Evolutionary conservation across 2,113 vertebrate genomes (phyloP).

Genomic region (Amia ocellicauda): DNA sequence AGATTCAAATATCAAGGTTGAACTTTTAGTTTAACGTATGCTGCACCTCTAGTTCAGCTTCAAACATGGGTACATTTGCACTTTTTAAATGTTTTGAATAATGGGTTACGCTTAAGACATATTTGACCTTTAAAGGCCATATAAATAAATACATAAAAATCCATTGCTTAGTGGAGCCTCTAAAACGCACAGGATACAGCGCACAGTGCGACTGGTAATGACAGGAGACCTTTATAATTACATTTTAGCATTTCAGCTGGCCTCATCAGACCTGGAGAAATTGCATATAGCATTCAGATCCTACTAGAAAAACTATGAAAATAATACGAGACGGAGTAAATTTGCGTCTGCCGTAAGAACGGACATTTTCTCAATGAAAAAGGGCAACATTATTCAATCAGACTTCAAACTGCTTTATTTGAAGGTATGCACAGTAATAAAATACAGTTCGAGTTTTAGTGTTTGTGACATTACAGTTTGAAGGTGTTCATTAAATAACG

Average conservation of each 20-base stretch:
- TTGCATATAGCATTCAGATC: not conserved
- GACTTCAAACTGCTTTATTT: too few relatives aligned
- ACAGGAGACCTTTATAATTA: not conserved
- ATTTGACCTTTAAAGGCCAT: slow-evolving; percentile 32
- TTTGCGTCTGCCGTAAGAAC: too few relatives aligned
- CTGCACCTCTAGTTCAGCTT: not conserved
- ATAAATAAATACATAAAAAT: slow-evolving; percentile 23
- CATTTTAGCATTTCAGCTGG: not conserved
- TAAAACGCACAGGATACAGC: not conserved
- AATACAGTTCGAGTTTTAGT: too few relatives aligned
- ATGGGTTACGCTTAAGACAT: slow-evolving; percentile 13
- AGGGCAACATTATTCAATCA: too few relatives aligned
- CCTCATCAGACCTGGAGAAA: not conserved
- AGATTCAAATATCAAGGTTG: slow-evolving; percentile 5
- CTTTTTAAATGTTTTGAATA: slow-evolving; percentile 13
- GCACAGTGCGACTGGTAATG: slow-evolving; percentile 1
- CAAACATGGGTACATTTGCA: not conserved
- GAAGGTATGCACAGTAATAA: too few relatives aligned
- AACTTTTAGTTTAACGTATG: not conserved
- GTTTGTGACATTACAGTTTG: too few relatives aligned
- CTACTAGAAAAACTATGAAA: not conserved
- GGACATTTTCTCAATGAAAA: too few relatives aligned
- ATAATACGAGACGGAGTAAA: too few relatives aligned
- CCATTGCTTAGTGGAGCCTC: not conserved
- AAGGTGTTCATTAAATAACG: too few relatives aligned